Conservation (phyloP, 2,888 invertebrate genomes). For the Dermolepida albohirtum region DNA sequence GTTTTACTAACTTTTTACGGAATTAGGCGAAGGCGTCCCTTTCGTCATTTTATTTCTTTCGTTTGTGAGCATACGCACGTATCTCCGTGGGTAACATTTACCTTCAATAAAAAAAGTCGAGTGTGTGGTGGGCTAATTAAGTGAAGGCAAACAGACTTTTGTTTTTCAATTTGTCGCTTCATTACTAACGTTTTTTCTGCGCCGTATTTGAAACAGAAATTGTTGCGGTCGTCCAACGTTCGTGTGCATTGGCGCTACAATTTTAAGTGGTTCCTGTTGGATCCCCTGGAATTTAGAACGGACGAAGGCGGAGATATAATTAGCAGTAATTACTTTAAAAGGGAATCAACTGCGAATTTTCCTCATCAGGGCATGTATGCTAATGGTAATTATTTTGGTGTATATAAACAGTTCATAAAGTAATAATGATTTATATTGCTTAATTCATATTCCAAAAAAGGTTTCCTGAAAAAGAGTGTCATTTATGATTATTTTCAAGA, state of each 20-base stretch:
- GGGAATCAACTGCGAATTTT: conserved; percentile 13
- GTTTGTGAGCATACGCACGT: neutral
- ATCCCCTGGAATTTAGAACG: conserved; percentile 2
- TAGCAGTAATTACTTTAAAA: conserved; percentile 21
- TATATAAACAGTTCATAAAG: neutral
- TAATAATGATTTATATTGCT: no score
- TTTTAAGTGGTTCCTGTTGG: conserved; percentile 14
- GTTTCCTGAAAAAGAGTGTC: no score
- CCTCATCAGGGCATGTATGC: conserved; percentile 12
- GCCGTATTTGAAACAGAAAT: conserved; percentile 12
- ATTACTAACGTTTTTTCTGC: conserved; percentile 9
- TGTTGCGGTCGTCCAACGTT: neutral
- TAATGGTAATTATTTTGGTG: conserved; percentile 18
- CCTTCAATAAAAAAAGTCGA: conserved; percentile 29
- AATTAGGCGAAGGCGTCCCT: neutral
- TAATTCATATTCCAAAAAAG: no score
- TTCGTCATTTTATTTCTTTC: conserved; percentile 2
- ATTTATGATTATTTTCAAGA: no score
- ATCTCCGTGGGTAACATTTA: conserved; percentile 2
- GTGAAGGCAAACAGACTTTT: conserved; percentile 25
- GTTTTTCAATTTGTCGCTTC: conserved; percentile 7
- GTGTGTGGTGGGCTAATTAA: conserved; percentile 11
- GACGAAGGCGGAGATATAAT: conserved; percentile 8
- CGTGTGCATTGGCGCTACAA: neutral
- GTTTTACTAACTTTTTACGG: no score